Conservation (phyloP, 1,140 invertebrate species). For the Drosophila ambigua region DNA sequence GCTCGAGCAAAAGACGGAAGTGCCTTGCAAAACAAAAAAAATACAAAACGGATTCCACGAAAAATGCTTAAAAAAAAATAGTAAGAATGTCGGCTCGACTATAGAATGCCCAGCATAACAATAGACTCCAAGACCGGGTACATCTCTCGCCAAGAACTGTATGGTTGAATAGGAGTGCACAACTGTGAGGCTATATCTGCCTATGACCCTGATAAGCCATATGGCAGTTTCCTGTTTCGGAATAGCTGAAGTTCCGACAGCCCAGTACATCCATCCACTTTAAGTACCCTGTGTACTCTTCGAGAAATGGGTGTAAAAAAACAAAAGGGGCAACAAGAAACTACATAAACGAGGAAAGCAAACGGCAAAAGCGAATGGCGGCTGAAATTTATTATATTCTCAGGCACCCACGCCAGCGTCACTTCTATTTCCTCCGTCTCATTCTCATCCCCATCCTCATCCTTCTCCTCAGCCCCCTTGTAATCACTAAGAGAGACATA, state of each 20-base stretch:
- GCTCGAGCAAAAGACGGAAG: constrained; percentile 12
- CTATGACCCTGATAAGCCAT: not conserved
- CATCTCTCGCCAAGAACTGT: too few species aligned
- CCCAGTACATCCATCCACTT: constrained; percentile 17
- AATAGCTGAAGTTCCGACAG: constrained; percentile 2
- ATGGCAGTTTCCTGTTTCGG: not conserved
- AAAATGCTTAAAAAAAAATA: constrained; percentile 31
- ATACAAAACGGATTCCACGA: constrained; percentile 5
- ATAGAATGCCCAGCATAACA: constrained; percentile 6
- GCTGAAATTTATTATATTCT: constrained; percentile 77
- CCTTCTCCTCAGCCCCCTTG: constrained; percentile 31
- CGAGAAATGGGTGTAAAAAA: constrained; percentile 19
- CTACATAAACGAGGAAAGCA: constrained; percentile 57
- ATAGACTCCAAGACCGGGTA: too few species aligned
- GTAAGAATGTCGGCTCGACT: constrained; percentile 17
- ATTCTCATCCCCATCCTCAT: not conserved
- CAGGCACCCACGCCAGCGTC: constrained; percentile 51
- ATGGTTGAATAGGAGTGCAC: too few species aligned
- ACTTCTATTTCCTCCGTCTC: constrained; percentile 19
- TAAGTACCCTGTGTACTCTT: constrained; percentile 20
- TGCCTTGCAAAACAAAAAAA: constrained; percentile 1
- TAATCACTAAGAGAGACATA: constrained; percentile 70
- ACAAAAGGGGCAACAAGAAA: constrained; percentile 22
- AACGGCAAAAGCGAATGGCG: constrained; percentile 73
- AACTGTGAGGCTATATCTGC: too few species aligned